Conservation (phyloP, 2,797 vertebrate species). For the Cyprinodon diabolis region DNA sequence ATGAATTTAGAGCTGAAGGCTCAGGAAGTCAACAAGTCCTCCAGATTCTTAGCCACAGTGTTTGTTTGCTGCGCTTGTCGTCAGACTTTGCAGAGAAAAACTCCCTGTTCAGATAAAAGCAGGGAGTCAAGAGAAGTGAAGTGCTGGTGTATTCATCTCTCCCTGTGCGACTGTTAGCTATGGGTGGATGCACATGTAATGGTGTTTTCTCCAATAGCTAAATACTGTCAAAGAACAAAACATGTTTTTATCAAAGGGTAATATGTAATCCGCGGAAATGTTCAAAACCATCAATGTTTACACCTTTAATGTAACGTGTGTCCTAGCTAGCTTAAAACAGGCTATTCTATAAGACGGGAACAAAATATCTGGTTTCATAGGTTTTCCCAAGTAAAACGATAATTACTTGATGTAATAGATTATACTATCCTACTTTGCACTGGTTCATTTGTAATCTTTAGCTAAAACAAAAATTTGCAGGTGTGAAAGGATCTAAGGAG, state of each 20-base stretch:
- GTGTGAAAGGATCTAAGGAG: no score
- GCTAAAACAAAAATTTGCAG: no score
- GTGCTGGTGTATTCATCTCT: conserved; percentile 10
- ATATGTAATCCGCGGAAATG: not conserved
- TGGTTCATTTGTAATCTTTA: not conserved
- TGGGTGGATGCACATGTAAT: conserved; percentile 1
- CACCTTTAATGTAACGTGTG: not conserved
- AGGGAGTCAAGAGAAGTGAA: conserved; percentile 47
- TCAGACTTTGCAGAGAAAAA: conserved; percentile 24
- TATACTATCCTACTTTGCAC: not conserved
- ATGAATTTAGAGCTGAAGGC: conserved; percentile 36
- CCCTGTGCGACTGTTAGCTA: conserved; percentile 30
- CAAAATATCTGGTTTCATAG: not conserved
- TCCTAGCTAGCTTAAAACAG: not conserved
- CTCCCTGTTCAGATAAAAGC: conserved; percentile 30
- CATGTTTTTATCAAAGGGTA: not conserved
- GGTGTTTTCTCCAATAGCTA: not conserved
- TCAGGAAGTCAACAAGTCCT: conserved; percentile 42
- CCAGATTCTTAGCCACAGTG: conserved; percentile 9
- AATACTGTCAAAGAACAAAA: not conserved
- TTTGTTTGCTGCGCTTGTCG: conserved; percentile 15
- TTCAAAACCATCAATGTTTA: not conserved
- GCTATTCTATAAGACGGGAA: not conserved
- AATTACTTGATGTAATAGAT: not conserved
- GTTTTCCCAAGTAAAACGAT: not conserved